These are phyloP conservation scores for Harpagifer antarcticus DNA, from an alignment of 2,797 vertebrate species.

Conservation along the genomic window DNA sequence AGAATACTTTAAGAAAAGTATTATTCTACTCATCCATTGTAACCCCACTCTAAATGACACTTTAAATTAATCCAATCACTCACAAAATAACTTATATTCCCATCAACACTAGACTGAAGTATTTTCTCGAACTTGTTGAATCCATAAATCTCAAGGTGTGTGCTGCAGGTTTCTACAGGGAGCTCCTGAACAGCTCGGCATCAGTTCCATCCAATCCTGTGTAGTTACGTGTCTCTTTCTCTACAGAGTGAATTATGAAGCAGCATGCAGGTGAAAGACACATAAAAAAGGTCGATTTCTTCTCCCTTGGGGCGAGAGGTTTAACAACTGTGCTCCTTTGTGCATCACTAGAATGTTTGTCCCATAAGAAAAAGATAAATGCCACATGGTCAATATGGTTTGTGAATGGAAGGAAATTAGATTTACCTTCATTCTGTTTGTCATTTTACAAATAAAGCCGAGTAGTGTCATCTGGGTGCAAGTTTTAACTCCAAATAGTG, in stretches of 20 bases:
- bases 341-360: conserved; percentile 42
- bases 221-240: conserved; percentile 15
- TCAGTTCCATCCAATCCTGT: neutral
- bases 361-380: conserved; percentile 10
- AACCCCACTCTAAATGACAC: neutral
- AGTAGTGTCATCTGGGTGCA: neutral
- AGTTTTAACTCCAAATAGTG: neutral
- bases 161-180: neutral
- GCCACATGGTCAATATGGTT: neutral
- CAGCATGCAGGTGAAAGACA: conserved; percentile 16
- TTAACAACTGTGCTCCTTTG: neutral
- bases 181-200: neutral
- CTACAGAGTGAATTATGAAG: conserved; percentile 39
- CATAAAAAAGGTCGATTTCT: conserved; percentile 32
- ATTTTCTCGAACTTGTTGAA: conserved; percentile 8
- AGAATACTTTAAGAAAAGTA: too few species aligned
- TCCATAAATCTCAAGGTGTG: neutral
- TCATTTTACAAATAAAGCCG: neutral
- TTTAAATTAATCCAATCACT: neutral
- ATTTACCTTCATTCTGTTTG: neutral
- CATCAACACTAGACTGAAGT: neutral
- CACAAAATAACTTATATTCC: neutral
- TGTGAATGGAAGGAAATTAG: neutral
- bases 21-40: neutral
- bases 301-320: conserved; percentile 36